Conservation (phyloP, 2,888 invertebrate species). For the Rapana venosa region DNA sequence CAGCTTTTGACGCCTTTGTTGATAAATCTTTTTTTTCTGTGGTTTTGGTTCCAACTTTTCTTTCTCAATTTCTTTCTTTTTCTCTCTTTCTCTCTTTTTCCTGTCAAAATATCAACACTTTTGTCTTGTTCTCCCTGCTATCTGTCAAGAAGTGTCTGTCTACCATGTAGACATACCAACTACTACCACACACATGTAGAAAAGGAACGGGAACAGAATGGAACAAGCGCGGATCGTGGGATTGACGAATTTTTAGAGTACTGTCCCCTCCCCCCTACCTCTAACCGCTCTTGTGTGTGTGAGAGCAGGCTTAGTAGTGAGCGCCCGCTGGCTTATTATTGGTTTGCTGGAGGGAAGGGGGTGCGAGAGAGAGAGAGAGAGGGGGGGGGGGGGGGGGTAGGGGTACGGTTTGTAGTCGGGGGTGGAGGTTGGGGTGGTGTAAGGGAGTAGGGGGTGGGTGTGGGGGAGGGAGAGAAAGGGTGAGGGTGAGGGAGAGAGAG, state of each 20-base stretch:
- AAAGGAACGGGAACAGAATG: too few species aligned
- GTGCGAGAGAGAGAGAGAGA: neutral
- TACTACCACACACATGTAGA: too few species aligned
- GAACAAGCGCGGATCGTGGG: neutral
- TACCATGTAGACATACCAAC: too few species aligned
- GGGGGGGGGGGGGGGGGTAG: too few species aligned
- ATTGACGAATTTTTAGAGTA: neutral
- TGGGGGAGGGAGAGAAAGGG: too few species aligned
- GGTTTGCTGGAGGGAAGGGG: neutral
- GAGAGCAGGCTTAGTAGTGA: conserved; percentile 1
- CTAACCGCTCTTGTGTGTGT: conserved; percentile 8
- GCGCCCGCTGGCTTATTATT: conserved; percentile 1
- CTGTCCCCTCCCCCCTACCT: neutral
- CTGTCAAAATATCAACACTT: neutral
- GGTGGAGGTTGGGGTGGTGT: too few species aligned
- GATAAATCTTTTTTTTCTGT: neutral
- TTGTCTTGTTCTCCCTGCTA: neutral
- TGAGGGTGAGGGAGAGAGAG: neutral
- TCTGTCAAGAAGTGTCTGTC: too few species aligned
- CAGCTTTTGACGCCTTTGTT: too few species aligned
- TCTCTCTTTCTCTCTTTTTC: neutral
- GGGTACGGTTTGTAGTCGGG: too few species aligned
- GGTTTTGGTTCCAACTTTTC: neutral
- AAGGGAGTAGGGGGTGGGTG: too few species aligned
- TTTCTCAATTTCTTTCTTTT: too few species aligned